Evolutionary conservation across 2,797 vertebrate species (phyloP).

Genomic region (Otus scops): DNA sequence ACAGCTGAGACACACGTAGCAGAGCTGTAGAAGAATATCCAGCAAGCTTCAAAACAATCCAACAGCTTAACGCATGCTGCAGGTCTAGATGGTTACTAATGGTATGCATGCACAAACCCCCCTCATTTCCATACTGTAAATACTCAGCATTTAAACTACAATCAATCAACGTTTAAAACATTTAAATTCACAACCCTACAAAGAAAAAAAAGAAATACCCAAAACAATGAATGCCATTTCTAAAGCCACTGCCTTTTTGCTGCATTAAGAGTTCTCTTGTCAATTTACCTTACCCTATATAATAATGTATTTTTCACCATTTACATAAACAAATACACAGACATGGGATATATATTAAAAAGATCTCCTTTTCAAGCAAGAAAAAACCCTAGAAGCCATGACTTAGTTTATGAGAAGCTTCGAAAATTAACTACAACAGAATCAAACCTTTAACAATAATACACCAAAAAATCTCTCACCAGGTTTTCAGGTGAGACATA

Average conservation of each 20-base stretch:
- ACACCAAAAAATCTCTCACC: neutral
- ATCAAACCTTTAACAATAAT: neutral
- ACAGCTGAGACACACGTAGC: rapidly evolving
- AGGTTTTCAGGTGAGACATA: neutral
- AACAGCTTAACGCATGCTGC: neutral
- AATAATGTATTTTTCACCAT: neutral
- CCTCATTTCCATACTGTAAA: neutral
- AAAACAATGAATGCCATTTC: neutral
- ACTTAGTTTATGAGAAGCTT: neutral
- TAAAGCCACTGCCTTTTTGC: neutral
- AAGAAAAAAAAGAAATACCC: neutral
- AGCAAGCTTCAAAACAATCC: neutral
- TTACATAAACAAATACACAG: neutral
- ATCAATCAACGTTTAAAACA: neutral
- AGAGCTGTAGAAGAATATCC: neutral
- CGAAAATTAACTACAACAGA: neutral
- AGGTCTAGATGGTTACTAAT: neutral
- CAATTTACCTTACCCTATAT: neutral
- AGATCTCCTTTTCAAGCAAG: neutral
- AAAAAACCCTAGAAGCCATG: neutral
- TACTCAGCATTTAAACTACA: neutral
- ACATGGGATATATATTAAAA: neutral
- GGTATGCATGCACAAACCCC: neutral
- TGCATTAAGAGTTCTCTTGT: neutral
- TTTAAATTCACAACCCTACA: neutral